Evolutionary conservation across 1,140 invertebrate species (phyloP).

Genomic region (Luehdorfia chinensis): DNA sequence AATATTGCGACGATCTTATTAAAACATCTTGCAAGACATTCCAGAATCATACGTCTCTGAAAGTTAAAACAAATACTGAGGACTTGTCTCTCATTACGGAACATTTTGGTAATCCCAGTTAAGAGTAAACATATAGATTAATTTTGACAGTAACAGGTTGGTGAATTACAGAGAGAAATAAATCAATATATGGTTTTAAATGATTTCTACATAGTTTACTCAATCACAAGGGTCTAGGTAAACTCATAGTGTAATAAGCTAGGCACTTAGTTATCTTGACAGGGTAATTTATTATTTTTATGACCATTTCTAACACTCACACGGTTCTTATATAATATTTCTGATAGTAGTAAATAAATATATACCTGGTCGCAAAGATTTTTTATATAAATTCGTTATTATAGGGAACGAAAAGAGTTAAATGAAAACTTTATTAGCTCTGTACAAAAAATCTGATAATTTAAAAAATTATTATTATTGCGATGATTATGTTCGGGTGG

Average conservation of each 20-base stretch:
- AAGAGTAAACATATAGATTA: conserved; percentile 17
- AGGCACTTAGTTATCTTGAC: conserved; percentile 2
- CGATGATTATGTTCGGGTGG: too few relatives aligned
- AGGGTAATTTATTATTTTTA: conserved; percentile 7
- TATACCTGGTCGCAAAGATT: too few relatives aligned
- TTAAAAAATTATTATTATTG: too few relatives aligned
- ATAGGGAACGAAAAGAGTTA: too few relatives aligned
- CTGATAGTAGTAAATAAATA: background rate
- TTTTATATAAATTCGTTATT: too few relatives aligned
- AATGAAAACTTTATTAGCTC: too few relatives aligned
- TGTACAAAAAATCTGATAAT: too few relatives aligned
- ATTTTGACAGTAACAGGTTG: conserved; percentile 18
- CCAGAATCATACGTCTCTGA: too few relatives aligned
- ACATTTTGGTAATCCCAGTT: conserved; percentile 3
- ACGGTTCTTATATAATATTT: background rate
- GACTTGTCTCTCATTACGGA: background rate
- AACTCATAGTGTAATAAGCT: background rate
- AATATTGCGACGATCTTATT: too few relatives aligned
- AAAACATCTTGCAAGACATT: too few relatives aligned
- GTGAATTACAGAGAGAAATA: conserved; percentile 10
- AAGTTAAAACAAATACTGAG: too few relatives aligned
- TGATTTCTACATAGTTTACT: conserved; percentile 8
- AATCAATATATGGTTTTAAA: conserved; percentile 12
- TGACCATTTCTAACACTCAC: conserved; percentile 1
- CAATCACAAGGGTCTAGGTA: conserved; percentile 6